Evolutionary conservation across 2,113 vertebrate genomes (phyloP), one percentile per base, ranked within the genome.

Genomic region (Rhipidura dahli): DNA sequence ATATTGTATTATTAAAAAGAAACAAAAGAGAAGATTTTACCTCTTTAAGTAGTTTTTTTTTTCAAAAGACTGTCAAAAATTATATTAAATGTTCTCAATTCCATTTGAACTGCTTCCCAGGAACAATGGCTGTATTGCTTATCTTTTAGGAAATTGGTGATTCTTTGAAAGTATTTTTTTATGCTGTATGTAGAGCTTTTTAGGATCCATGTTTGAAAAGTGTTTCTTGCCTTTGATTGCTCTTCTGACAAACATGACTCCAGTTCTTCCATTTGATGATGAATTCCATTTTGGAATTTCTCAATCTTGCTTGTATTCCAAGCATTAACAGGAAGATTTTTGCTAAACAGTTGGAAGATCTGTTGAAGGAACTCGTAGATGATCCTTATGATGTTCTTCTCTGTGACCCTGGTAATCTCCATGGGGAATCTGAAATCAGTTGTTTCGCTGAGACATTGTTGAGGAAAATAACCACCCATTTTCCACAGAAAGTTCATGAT

Each of bases 51-150:
- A 0, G 3, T 1, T 4, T 42, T 26, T 35, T 54, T 92, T 69
- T 89, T 90, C 63, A 92, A 47, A 68, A 96, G 57, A 15, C 60
- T 76, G 49, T 94, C 85, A 63, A 96, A 85, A 80, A 85, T 90
- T 73, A 79, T 42, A 63, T 97, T 66, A 17, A 94, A 94, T 71
- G 61, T 95, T 95, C 65, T 97, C 51, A 98, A 33, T 96, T 97
- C 97, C 9, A 56, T 21, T 90, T 13, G 68, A 24, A 97, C 83
- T 9, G 83, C 86, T 91, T 97, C 68, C 96, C 95, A 97, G 76
- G 98, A 97, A 53, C 97, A 98, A 8, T n/a, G 40, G 49, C 90
- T 98, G 12, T 97, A 91, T 82, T 97, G 89, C 83, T 97, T 97
- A 5, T 95, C 54, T 87, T 70, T 49, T 65, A 98, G 84, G 75